Evolutionary conservation across 2,113 vertebrate genomes (phyloP), one percentile per base, ranked within the genome.

Genomic region (Calonectris borealis): DNA sequence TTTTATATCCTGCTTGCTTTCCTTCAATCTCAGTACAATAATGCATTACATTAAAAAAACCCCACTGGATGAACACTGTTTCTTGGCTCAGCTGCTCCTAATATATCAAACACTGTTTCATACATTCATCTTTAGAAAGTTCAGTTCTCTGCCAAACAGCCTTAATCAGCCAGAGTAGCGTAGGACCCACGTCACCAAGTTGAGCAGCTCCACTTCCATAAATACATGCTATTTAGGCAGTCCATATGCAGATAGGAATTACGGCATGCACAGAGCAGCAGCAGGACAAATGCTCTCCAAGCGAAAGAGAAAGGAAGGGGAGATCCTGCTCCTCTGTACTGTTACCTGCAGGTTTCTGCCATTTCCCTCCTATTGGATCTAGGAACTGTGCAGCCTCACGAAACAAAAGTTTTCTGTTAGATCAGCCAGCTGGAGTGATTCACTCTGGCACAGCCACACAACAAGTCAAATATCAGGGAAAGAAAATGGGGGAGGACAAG

Each of bases 221-320:
- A 57, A 11, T 5, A 24, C 61, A 3, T 2, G 2, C 14, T 42
- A 6, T 6, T 65, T 18, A 25, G 58, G 58, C 66, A 38, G 4
- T 1, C 44, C 44, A 11, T 8, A 24, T 0, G 17, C 40, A 49
- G 36, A 11, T 1, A 18, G 1, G 2, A 19, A n/a, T 3, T 7
- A 22, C 19, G 3, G 25, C n/a, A 24, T 0, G 7, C 40, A 21
- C 40, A 8, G 31, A 48, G 48, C 46, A 26, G 65, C 68, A 13
- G 3, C 40, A 20, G 51, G 40, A 84, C 38, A 61, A 16, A 38
- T 29, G 69, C 70, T n/a, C 60, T 16, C 17, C 8, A 22, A 5
- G 68, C 18, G 15, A 4, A 25, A 73, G 11, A 14, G 31, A 26
- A 52, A 31, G 48, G 83, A 18, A 77, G 12, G 52, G 31, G 25